A percentile compares a stretch with the other conserved stretches of the same genome.
These are phyloP conservation scores for Barbus barbus DNA, from an alignment of 2,113 vertebrate species.

Conservation along the genomic window DNA sequence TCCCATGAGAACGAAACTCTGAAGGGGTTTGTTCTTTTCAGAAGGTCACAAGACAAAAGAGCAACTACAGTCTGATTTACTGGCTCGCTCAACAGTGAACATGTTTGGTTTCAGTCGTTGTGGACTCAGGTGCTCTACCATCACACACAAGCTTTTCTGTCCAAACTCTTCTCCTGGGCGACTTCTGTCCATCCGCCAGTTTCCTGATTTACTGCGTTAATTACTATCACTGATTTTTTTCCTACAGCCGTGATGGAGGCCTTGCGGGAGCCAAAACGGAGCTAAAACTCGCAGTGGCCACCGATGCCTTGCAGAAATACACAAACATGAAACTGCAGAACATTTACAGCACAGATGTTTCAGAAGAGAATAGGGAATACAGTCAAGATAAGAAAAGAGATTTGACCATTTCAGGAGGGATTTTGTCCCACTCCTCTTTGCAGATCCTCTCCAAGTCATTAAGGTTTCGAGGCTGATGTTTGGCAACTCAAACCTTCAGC, in stretches of 20 bases:
- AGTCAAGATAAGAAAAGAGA: too few relatives aligned
- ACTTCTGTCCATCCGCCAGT: not conserved
- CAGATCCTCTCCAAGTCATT: too few relatives aligned
- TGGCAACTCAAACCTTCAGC: too few relatives aligned
- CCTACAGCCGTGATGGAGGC: not conserved
- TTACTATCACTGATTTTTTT: not conserved
- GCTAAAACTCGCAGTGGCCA: not conserved
- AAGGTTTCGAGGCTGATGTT: too few relatives aligned
- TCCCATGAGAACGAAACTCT: conserved; percentile 3
- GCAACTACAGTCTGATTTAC: not conserved
- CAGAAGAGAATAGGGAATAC: not conserved
- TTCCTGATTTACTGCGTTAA: conserved; percentile 13
- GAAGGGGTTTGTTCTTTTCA: not conserved
- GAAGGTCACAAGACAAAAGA: conserved; percentile 25
- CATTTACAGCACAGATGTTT: not conserved
- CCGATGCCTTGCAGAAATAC: conserved; percentile 23
- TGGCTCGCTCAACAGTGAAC: too few relatives aligned
- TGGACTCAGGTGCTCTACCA: conserved; percentile 19
- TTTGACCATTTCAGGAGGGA: too few relatives aligned
- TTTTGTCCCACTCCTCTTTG: too few relatives aligned
- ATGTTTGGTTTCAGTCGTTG: not conserved
- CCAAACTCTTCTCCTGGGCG: not conserved
- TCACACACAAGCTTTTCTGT: not conserved
- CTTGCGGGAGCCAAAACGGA: not conserved
- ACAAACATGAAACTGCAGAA: not conserved